Base-by-base conservation (phyloP, 1,140 invertebrate species). In the Goniozus legneri region DNA sequence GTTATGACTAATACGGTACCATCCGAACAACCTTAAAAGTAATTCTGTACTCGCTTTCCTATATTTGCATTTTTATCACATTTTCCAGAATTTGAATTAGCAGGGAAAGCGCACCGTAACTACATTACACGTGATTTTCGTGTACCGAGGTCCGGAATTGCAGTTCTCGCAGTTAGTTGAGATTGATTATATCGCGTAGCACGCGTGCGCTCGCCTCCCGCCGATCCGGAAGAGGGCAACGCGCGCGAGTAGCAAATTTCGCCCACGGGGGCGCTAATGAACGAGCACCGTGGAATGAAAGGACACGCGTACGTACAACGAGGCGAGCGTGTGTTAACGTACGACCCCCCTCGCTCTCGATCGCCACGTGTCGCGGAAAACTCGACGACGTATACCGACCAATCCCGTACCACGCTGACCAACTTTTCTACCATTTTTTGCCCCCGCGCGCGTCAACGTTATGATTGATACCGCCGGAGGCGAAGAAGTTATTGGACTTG, bases 331-430 rank as follows among this genome's bases (percentile, higher is more conserved):
- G n/a, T n/a, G n/a, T 24, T 36, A 44, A 39, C 14, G 32, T 37
- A 27, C 47, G 34, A 27, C 40, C 33, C 49, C 22, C 42, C 60
- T 52, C 58, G 51, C 58, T 36, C 58, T 60, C 49, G 55, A 61
- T 61, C 30, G 59, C 34, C 59, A 60, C 59, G 59, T 61, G 59
- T 39, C 58, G 36, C 32, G 43, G 48, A 52, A 46, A 60, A 43
- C 36, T 30, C 22, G 36, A 33, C 44, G 37, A 22, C 24, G 34
- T 33, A n/a, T 30, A 15, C 14, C 20, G 20, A 19, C 14, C 38
- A 12, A 20, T 20, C 24, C 16, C 37, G 31, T 49, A 47, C 42
- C 46, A 20, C 45, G 42, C 47, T 37, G 30, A 16, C 33, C 41
- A 34, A 34, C 33, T 38, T 37, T 50, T 56, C 32, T 30, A 13